These are phyloP conservation scores for Ceyx erithaca DNA, from an alignment of 2,797 vertebrate species.

Conservation along the genomic window DNA sequence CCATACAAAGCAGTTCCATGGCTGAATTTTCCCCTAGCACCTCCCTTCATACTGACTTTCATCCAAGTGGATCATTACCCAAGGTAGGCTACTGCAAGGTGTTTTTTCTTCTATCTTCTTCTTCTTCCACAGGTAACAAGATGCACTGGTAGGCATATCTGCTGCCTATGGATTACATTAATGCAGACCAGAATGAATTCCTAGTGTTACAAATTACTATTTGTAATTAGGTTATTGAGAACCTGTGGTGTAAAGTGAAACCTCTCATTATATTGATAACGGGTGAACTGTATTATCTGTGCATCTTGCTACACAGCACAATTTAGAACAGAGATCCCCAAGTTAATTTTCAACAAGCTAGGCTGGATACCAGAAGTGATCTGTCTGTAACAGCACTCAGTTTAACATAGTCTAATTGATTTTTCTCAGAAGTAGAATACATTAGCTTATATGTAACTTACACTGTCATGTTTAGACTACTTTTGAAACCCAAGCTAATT, in stretches of 20 bases:
- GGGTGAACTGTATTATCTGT: neutral
- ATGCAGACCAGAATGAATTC: slow-evolving; percentile 22
- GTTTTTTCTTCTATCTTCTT: neutral
- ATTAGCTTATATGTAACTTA: slow-evolving; percentile 17
- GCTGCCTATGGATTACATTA: slow-evolving; percentile 19
- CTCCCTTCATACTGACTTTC: neutral
- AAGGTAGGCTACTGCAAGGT: neutral
- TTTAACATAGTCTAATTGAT: slow-evolving; percentile 23
- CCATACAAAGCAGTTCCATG: neutral
- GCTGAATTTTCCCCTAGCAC: neutral
- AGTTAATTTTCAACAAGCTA: slow-evolving; percentile 33
- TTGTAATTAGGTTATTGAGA: slow-evolving; percentile 48
- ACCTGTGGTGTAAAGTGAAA: slow-evolving; percentile 14
- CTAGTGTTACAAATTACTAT: slow-evolving; percentile 23
- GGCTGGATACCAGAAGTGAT: neutral
- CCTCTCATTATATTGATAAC: slow-evolving; percentile 36
- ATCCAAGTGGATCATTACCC: neutral
- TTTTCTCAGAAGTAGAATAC: slow-evolving; percentile 37
- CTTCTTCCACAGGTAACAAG: neutral
- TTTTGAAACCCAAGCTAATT: slow-evolving; percentile 36
- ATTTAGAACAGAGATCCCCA: slow-evolving; percentile 22
- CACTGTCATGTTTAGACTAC: slow-evolving; percentile 15
- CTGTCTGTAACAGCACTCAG: neutral
- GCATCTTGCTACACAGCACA: slow-evolving; percentile 34
- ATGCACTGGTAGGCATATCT: slow-evolving; percentile 2